phyloP scores from a whole-genome alignment of 1,140 invertebrate genomes.

The Berghia stephanieae region DNA sequence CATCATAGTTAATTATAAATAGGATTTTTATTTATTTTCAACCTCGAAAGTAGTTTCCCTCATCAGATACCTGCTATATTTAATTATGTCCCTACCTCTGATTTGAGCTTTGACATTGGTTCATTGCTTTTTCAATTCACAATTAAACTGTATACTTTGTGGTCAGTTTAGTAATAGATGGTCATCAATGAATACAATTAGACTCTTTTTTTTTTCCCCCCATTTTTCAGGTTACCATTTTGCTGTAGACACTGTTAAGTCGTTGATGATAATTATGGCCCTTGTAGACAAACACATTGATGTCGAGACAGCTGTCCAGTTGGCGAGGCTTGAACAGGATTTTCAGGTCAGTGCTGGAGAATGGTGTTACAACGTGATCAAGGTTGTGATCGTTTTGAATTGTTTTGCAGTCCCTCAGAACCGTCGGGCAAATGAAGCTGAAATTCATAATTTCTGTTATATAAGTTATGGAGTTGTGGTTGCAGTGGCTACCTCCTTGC shows the following conservation, averaged over 20 bases:
- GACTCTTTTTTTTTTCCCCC: slow-evolving; percentile 24
- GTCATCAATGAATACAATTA: not conserved
- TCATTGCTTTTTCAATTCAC: not conserved
- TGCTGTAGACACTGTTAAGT: slow-evolving; percentile 90
- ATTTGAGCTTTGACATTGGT: not conserved
- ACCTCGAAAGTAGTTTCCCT: too few relatives aligned
- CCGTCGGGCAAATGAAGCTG: not conserved
- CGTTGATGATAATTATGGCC: slow-evolving; percentile 85
- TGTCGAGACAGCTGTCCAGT: slow-evolving; percentile 82
- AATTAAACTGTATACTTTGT: not conserved
- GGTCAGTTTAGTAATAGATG: not conserved
- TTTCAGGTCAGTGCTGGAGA: slow-evolving; percentile 84
- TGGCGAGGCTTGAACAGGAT: slow-evolving; percentile 89
- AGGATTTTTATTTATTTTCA: too few relatives aligned
- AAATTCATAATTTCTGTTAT: not conserved
- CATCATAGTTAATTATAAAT: too few relatives aligned
- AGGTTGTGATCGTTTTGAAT: not conserved
- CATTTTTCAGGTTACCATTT: slow-evolving; percentile 80
- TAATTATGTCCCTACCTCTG: too few relatives aligned
- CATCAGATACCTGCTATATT: too few relatives aligned
- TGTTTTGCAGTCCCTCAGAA: not conserved
- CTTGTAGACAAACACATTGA: slow-evolving; percentile 79
- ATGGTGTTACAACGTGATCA: too few relatives aligned
- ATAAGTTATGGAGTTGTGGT: not conserved
- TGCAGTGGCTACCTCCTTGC: not conserved